Base-by-base conservation (phyloP, 2,888 invertebrate genomes). In the Cerceris rybyensis region DNA sequence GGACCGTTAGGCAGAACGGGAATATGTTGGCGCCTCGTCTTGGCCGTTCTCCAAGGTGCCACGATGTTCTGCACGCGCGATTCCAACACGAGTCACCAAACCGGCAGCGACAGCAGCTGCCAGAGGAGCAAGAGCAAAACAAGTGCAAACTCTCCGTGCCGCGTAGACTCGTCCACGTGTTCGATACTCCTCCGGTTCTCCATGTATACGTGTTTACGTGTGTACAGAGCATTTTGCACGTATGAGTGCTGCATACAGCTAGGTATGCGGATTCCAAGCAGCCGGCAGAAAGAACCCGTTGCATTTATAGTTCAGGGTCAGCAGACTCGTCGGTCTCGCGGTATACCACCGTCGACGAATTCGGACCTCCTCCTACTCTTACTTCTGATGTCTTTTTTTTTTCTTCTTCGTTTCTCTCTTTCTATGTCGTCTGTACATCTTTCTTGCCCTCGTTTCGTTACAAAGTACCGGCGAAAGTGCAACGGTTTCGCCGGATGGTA, bases 301-400 rank as follows among this genome's bases (percentile, higher is more conserved):
- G 84, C 86, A 86, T 87, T 90, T 90, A 88, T 88, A 88, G 88
- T 89, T 89, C 89, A 89, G 88, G 88, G 89, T 90, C 90, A 86
- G 82, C 82, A 85, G 81, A 88, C 83, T 88, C 59, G 63, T 63
- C 64, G 50, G 64, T 65, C 71, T 59, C 75, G 60, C 49, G 57
- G 60, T 54, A 50, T 67, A 66, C 65, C 69, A 49, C 61, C 58
- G 49, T 39, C 58, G 65, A 75, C 68, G 69, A 76, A 78, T 76
- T 80, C 69, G 75, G 57, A 14, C 46, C 58, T 58, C 70, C 57
- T 43, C 49, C 73, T 59, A 46, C 49, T 42, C 46, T 16, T 13
- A 9, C 16, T 55, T 6, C 43, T 17, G 16, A 6, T 8, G 61
- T 16, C 17, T 54, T 42, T 50, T 17, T 55, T 55, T 14, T 9